Evolutionary conservation across 2,888 invertebrate genomes (phyloP), one percentile per base, ranked within the genome.

Genomic region (Hoplodrina ambigua): DNA sequence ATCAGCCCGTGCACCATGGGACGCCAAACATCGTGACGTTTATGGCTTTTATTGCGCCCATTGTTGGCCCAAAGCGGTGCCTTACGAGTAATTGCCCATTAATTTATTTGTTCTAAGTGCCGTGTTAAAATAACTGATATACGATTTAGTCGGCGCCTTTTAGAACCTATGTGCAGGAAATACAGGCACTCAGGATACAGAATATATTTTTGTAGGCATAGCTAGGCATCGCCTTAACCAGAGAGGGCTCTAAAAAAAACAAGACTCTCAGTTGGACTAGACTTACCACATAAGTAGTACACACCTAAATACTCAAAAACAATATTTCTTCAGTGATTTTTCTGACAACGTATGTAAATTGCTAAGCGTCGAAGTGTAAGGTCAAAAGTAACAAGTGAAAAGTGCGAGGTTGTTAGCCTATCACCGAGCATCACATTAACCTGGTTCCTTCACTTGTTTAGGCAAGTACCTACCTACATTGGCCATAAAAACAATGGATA

Each of bases 1-100:
- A 92, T 93, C 92, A 91, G 89, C 90, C 91, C 83, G 88, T 85
- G 86, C 92, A 82, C 93, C 91, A 88, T 91, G 90, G 93, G 94
- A 93, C 90, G 90, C 92, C 93, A 89, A 91, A 90, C 89, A 90
- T 88, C 90, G 90, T 92, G 93, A 92, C 92, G 89, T 90, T 94
- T 94, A 94, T 92, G 90, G 90, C 88, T 90, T 90, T 91, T 93
- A 92, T 93, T 91, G 90, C 87, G 83, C 88, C 90, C 88, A 90
- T 93, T 93, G 93, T 93, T 87, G 86, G 86, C 85, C 86, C 86
- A 83, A 81, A 83, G 84, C 86, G 86, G 88, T 87, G 86, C 86
- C 89, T 89, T 86, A 87, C 88, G 83, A 84, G 89, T 92, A 91
- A 92, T 92, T 92, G 91, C 75, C 80, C 78, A 85, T 87, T 86